Conservation (phyloP, 2,797 vertebrate species). For the Sebastes melanostomus region DNA sequence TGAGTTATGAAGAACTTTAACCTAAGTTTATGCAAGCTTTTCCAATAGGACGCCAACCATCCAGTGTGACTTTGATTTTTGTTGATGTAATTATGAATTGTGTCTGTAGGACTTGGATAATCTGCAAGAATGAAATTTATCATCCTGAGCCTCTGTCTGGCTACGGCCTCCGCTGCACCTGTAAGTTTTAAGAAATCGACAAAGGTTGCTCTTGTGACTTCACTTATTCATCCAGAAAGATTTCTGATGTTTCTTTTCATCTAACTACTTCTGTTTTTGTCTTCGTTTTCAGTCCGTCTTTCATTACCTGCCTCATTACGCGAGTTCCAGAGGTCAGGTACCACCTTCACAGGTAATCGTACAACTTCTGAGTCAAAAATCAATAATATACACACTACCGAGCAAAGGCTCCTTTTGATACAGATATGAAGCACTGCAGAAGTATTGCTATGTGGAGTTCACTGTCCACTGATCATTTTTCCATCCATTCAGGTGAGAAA, state of each 20-base stretch:
- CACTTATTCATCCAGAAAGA: background rate
- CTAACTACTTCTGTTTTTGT: conserved; percentile 22
- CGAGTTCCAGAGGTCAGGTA: conserved; percentile 56
- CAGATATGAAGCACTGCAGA: background rate
- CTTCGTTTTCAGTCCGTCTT: conserved; percentile 67
- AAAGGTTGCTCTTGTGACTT: background rate
- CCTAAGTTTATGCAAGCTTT: background rate
- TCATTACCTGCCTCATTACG: conserved; percentile 78
- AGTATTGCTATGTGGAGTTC: background rate
- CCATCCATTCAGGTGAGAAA: conserved; percentile 55
- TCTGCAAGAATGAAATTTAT: conserved; percentile 72
- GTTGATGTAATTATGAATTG: conserved; percentile 1
- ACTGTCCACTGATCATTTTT: background rate
- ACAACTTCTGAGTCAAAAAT: background rate
- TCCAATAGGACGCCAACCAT: background rate
- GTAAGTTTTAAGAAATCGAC: conserved; percentile 56
- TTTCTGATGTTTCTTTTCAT: background rate
- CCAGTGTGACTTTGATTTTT: background rate
- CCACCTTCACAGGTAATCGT: conserved; percentile 67
- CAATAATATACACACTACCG: too few species aligned
- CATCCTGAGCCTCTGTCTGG: conserved; percentile 75
- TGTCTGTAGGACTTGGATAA: conserved; percentile 31
- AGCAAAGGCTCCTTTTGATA: background rate
- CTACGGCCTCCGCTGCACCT: conserved; percentile 73
- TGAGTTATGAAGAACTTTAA: conserved; percentile 45